phyloP scores from a whole-genome alignment of 2,113 vertebrate genomes.

The Columbina picui region DNA sequence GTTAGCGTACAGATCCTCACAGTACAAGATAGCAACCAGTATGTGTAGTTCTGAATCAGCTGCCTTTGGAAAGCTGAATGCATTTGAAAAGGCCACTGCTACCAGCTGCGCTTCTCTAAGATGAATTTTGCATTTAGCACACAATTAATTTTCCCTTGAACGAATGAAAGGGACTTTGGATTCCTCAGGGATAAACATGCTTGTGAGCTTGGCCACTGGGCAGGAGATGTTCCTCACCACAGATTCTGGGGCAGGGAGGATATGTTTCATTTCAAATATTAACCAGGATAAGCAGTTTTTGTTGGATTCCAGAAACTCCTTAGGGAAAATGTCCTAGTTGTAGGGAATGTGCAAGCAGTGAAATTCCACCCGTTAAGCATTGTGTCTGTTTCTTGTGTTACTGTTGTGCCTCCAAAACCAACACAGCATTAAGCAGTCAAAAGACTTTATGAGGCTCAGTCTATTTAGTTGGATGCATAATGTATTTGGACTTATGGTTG shows the following conservation, averaged over 20 bases:
- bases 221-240: background rate
- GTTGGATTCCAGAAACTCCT: background rate
- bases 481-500: background rate
- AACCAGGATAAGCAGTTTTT: slow-evolving; percentile 26
- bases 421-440: background rate
- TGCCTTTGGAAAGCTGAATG: slow-evolving; percentile 46
- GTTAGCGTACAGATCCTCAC: background rate
- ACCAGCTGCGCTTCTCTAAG: slow-evolving; percentile 17
- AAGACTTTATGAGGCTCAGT: background rate
- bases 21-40: background rate
- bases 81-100: slow-evolving; percentile 38
- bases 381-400: background rate
- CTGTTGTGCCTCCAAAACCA: slow-evolving; percentile 1
- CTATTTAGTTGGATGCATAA: background rate
- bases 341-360: background rate
- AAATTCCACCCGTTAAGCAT: background rate
- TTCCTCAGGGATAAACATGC: background rate
- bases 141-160: slow-evolving; percentile 29
- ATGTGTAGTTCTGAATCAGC: slow-evolving; percentile 7
- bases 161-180: background rate
- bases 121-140: slow-evolving; percentile 45
- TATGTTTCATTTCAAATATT: slow-evolving; percentile 19
- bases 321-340: background rate
- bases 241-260: background rate
- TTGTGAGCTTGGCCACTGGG: background rate